phyloP scores from a whole-genome alignment of 2,113 vertebrate genomes.

The Syngnathus scovelli region DNA sequence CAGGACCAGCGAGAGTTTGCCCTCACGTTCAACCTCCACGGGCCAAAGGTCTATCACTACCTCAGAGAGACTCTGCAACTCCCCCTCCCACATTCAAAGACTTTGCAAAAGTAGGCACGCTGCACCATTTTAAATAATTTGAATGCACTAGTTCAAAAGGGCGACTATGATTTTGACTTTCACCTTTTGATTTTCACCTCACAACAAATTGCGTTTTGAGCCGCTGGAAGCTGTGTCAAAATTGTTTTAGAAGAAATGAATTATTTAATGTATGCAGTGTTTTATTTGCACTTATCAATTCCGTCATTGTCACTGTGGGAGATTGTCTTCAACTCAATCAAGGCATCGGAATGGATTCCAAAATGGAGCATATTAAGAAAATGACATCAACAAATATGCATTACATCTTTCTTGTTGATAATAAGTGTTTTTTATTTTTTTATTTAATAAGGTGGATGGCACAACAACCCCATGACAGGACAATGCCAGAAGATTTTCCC shows the following conservation, averaged over 20 bases:
- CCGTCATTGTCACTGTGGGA: slow-evolving; percentile 5
- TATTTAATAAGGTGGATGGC: slow-evolving; percentile 2
- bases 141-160: no score
- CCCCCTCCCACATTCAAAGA: slow-evolving; percentile 1
- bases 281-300: neutral
- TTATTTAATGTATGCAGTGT: neutral
- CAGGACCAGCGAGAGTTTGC: slow-evolving; percentile 1
- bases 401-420: neutral
- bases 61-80: neutral
- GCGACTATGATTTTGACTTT: no score
- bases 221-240: neutral
- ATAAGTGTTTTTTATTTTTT: neutral
- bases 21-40: neutral
- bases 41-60: neutral
- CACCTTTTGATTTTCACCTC: no score
- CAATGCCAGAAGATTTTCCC: neutral
- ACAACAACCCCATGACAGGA: neutral
- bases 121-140: neutral
- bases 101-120: slow-evolving; percentile 1
- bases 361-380: neutral
- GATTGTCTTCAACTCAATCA: slow-evolving; percentile 1
- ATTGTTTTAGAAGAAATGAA: neutral
- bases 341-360: neutral
- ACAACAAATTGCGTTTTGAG: neutral
- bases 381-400: neutral